These are phyloP conservation scores for Venturia canescens DNA, from an alignment of 1,140 invertebrate genomes.

Conservation along the genomic window DNA sequence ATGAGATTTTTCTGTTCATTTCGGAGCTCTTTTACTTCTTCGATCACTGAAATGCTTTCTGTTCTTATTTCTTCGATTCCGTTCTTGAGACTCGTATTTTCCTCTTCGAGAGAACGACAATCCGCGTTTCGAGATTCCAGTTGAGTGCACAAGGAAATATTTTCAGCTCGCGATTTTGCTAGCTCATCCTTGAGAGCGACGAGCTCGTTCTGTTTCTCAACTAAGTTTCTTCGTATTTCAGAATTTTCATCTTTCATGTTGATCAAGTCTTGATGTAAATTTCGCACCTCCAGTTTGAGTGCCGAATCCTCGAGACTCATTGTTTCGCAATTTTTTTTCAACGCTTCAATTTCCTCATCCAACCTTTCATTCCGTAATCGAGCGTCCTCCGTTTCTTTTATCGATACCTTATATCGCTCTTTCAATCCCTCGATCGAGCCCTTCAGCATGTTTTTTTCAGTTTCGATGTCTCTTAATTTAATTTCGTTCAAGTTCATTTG, in stretches of 20 bases:
- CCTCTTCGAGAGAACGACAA: conserved; percentile 44
- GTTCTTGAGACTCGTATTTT: conserved; percentile 50
- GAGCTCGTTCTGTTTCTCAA: conserved; percentile 34
- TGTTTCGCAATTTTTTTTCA: conserved; percentile 14
- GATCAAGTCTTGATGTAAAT: neutral
- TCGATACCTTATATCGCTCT: conserved; percentile 10
- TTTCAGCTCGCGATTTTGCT: conserved; percentile 19
- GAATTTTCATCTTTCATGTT: conserved; percentile 32
- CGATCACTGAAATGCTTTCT: neutral
- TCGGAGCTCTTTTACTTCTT: conserved; percentile 40
- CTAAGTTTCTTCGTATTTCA: conserved; percentile 34
- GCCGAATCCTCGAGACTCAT: conserved; percentile 19
- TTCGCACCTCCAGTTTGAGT: conserved; percentile 15
- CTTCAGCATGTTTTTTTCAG: conserved; percentile 36
- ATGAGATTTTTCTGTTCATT: conserved; percentile 50
- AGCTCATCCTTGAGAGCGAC: conserved; percentile 59
- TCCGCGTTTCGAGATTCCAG: neutral
- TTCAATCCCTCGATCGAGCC: conserved; percentile 13
- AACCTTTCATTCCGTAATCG: neutral
- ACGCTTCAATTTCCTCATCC: neutral
- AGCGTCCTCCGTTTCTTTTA: neutral
- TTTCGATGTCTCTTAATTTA: conserved; percentile 48
- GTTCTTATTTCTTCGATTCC: neutral
- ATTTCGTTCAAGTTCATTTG: conserved; percentile 37
- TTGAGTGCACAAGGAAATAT: neutral